Evolutionary conservation across 1,140 invertebrate species (phyloP), one percentile per base, ranked within the genome.

Genomic region (Atta cephalotes): DNA sequence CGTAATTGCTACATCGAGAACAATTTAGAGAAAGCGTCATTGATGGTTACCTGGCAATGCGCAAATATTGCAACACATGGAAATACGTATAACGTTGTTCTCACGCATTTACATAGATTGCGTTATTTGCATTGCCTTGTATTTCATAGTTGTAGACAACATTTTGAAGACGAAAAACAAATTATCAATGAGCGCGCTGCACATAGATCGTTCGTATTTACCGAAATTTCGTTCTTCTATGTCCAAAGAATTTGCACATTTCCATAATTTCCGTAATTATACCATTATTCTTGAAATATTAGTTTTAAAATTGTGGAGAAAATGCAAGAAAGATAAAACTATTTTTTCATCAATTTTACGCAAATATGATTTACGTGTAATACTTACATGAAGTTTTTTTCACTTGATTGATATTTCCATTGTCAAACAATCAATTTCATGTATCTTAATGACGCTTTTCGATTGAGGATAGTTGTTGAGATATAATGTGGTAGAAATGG

Each of bases 21-120:
- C 80, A 84, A 84, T 84, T 84, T 84, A 45, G 80, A 84, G 80
- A 76, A 84, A 76, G 80, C 80, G 70, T 84, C 80, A 84, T 84
- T 76, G 80, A 56, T 76, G 80, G 80, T 53, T 82, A 82, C 68
- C 80, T 74, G 68, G 39, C 80, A 76, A 58, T 35, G 56, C 28
- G 25, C 70, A 84, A 84, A 84, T 84, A 84, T 39, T 62, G 28
- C 56, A 49, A 70, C 56, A 51, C 60, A 63, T 84, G 80, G 80
- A 84, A 84, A 84, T 82, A 63, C 70, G 56, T 56, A 25, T 84
- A 84, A 84, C 70, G 14, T 84, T 84, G 80, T 84, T 84, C 80
- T 60, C 70, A 84, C 45, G 70, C 80, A 84, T 84, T 84, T 84
- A 84, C 80, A 76, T 84, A 84, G 70, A 84, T 76, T 84, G 70